Evolutionary conservation across 2,113 vertebrate genomes (phyloP), one percentile per base, ranked within the genome.

Genomic region (Dipodomys ordii): DNA sequence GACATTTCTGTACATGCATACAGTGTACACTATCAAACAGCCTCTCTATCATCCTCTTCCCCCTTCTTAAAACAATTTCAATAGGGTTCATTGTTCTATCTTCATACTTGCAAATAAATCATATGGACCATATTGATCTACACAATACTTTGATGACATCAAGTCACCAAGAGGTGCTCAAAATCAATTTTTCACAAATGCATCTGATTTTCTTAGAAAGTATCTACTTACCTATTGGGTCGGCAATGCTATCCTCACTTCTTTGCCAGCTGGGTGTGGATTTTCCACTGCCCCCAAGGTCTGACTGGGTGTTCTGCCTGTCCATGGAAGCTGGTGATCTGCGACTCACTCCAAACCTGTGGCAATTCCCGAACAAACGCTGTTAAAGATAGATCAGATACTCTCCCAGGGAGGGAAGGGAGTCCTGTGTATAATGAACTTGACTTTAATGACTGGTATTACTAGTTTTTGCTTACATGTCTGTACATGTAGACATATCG

Each of bases 281-380:
- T 96, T 99, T 99, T 68, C 98, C 98, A 4, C 98, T 99, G 83
- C 98, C 98, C 23, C 97, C 94, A 0, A 97, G 96, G 19, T 99
- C 99, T 1, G 98, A 97, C 72, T 98, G 98, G 8, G 98, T 98
- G 94, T 97, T 98, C 96, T 99, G 99, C 91, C 98, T 98, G 96
- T 98, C 99, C 23, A 99, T 98, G 46, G 99, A 98, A 80, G 98
- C 98, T 1, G 99, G 99, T 60, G 99, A 99, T 97, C 99, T 98
- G 92, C 99, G 98, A 98, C 98, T 99, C 91, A 99, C 98, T 96
- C 99, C 99, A 97, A 99, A 99, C 97, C 99, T 99, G 97, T 83
- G 89, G 83, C 18, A 32, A 93, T 87, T 91, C 62, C 96, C 94
- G 93, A 94, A 97, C 88, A 97, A 97, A 97, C 95, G 92, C 65